Conservation (phyloP, 37 sponge, comb jelly and placozoan genomes). For the Amphimedon queenslandica region DNA sequence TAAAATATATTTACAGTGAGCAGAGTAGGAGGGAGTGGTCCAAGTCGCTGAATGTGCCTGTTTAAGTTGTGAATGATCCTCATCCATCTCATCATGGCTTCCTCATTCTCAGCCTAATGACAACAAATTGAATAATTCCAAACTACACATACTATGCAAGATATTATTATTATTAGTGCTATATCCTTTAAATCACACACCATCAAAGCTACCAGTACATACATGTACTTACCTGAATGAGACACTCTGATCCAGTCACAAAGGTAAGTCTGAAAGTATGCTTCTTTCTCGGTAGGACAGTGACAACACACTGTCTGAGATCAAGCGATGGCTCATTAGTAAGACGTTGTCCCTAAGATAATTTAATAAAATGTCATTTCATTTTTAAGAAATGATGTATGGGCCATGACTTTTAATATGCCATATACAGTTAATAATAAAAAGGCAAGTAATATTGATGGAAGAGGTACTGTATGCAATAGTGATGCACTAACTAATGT, state of each 20-base stretch:
- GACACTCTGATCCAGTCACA: constrained; percentile 3
- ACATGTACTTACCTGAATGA: constrained; percentile 7
- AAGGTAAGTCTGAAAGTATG: neutral
- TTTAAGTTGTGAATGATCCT: neutral
- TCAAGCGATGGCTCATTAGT: neutral
- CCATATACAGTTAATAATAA: too few relatives aligned
- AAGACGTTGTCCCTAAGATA: neutral
- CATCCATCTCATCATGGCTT: constrained; percentile 1
- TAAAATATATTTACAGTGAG: neutral
- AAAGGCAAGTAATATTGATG: too few relatives aligned
- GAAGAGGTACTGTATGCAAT: too few relatives aligned
- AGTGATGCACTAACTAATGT: too few relatives aligned
- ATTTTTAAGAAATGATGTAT: too few relatives aligned
- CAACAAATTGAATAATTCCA: neutral
- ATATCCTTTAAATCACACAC: too few relatives aligned
- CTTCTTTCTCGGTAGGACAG: neutral
- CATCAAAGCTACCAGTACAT: neutral
- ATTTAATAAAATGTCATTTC: neutral
- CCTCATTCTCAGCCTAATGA: neutral
- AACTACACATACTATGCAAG: too few relatives aligned
- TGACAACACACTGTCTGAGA: neutral
- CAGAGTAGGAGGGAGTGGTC: neutral
- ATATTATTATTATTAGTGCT: too few relatives aligned
- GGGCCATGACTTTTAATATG: too few relatives aligned
- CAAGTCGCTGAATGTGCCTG: neutral